phyloP scores from a whole-genome alignment of 2,113 vertebrate species.

The Anguilla rostrata region DNA sequence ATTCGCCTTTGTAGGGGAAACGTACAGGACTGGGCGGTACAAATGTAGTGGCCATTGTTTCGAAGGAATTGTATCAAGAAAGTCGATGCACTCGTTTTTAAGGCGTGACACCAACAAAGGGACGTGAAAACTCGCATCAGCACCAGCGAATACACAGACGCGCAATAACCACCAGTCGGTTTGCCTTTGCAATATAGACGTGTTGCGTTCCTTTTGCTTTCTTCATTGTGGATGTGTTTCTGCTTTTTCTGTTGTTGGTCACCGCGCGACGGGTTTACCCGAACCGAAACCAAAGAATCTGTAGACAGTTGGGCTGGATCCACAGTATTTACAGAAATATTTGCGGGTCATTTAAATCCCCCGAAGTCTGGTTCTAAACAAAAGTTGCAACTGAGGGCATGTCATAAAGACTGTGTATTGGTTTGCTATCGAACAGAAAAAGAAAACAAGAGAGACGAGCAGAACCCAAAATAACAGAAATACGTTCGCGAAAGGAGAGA shows the following conservation, averaged over 20 bases:
- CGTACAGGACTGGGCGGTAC: neutral
- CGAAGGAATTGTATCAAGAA: slow-evolving; percentile 46
- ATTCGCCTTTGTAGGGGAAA: neutral
- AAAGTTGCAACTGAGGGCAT: neutral
- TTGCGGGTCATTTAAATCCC: neutral
- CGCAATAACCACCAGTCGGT: slow-evolving; percentile 38
- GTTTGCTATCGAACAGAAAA: slow-evolving; percentile 2
- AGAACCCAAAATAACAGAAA: slow-evolving; percentile 40
- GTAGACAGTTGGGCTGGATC: neutral
- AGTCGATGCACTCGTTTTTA: slow-evolving; percentile 40
- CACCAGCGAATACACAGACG: slow-evolving; percentile 51
- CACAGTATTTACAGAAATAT: neutral
- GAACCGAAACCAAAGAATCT: slow-evolving; percentile 4
- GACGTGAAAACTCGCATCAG: slow-evolving; percentile 71
- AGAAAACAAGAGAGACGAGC: slow-evolving; percentile 33
- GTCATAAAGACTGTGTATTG: neutral
- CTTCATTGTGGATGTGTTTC: neutral
- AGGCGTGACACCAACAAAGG: slow-evolving; percentile 62
- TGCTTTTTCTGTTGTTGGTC: neutral
- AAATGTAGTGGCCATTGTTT: neutral
- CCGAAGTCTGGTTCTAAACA: neutral
- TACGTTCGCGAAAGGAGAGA: slow-evolving; percentile 35
- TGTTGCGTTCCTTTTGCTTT: neutral
- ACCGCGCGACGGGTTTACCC: neutral
- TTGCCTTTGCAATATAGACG: slow-evolving; percentile 46